These are phyloP conservation scores for Ardeotis arabs DNA, from an alignment of 2,113 vertebrate species.

Conservation along the genomic window DNA sequence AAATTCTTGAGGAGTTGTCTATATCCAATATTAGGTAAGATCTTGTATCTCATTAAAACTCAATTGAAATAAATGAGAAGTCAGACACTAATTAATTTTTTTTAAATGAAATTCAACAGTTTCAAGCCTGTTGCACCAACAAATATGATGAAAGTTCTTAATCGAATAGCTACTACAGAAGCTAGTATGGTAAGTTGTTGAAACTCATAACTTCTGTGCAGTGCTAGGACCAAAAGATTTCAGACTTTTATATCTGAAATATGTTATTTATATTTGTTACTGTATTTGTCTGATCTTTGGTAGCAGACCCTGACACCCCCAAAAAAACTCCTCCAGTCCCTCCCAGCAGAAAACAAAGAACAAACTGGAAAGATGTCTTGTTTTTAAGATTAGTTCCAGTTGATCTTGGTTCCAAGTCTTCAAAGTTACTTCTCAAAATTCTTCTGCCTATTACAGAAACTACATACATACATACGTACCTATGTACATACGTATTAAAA, in stretches of 20 bases:
- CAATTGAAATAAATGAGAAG: not conserved
- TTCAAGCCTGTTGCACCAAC: conserved; percentile 96
- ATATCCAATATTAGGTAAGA: conserved; percentile 85
- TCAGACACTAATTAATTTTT: not conserved
- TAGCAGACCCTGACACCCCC: not conserved
- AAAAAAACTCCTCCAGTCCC: rapidly evolving
- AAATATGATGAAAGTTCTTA: conserved; percentile 91
- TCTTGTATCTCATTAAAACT: not conserved
- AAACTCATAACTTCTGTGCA: not conserved
- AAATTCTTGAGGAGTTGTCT: conserved; percentile 85
- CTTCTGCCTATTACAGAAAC: not conserved
- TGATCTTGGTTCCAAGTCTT: not conserved
- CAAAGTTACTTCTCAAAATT: not conserved
- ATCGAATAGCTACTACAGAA: conserved; percentile 82
- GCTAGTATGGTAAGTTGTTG: conserved; percentile 79
- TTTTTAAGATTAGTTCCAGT: not conserved
- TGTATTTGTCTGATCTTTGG: not conserved
- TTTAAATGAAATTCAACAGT: conserved; percentile 72
- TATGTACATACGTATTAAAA: not conserved
- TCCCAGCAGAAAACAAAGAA: not conserved
- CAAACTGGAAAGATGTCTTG: not conserved
- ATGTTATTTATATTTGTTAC: not conserved
- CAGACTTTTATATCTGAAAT: not conserved
- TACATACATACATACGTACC: too few species aligned
- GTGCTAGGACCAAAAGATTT: not conserved